Percentiles rank a stretch among this genome's conserved stretches.
Evolutionary conservation across 1,140 invertebrate genomes (phyloP).

Genomic region (Pteromalus puparum): DNA sequence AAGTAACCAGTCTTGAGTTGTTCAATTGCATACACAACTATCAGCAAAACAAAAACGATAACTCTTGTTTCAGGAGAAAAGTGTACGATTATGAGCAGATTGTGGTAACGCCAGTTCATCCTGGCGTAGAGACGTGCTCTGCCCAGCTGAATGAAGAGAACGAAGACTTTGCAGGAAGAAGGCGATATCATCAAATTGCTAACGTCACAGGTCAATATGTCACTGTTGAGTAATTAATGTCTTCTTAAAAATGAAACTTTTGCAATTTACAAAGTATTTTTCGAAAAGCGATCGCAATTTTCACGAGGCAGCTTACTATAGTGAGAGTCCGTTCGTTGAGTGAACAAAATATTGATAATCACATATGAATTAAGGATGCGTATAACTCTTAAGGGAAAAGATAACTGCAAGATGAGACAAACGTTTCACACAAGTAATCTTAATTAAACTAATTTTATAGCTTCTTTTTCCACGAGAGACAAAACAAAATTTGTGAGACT

Average conservation of each 20-base stretch:
- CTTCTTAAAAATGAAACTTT: not conserved
- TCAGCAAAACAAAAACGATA: not conserved
- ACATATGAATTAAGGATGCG: not conserved
- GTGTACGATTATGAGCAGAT: slow-evolving; percentile 91
- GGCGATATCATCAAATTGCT: slow-evolving; percentile 93
- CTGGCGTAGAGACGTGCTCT: slow-evolving; percentile 86
- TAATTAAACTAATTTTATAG: slow-evolving; percentile 11
- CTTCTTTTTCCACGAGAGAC: slow-evolving; percentile 18
- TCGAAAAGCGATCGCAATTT: slow-evolving; percentile 13
- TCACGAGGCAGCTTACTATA: slow-evolving; percentile 18
- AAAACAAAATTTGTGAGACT: slow-evolving; percentile 13
- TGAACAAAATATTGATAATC: slow-evolving; percentile 19
- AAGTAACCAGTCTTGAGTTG: slow-evolving; percentile 63
- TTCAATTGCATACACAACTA: slow-evolving; percentile 26
- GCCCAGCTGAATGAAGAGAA: slow-evolving; percentile 96
- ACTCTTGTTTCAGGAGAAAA: slow-evolving; percentile 78
- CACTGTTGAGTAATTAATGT: slow-evolving; percentile 67
- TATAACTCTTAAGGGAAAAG: slow-evolving; percentile 19
- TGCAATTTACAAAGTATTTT: slow-evolving; percentile 35
- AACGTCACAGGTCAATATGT: slow-evolving; percentile 87
- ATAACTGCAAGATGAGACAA: not conserved
- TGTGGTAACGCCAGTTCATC: slow-evolving; percentile 90
- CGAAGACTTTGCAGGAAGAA: slow-evolving; percentile 92
- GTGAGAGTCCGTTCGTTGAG: slow-evolving; percentile 3
- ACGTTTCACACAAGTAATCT: not conserved